Conservation (phyloP, 37 sponge, comb jelly and placozoan species). For the Crambe crambe region DNA sequence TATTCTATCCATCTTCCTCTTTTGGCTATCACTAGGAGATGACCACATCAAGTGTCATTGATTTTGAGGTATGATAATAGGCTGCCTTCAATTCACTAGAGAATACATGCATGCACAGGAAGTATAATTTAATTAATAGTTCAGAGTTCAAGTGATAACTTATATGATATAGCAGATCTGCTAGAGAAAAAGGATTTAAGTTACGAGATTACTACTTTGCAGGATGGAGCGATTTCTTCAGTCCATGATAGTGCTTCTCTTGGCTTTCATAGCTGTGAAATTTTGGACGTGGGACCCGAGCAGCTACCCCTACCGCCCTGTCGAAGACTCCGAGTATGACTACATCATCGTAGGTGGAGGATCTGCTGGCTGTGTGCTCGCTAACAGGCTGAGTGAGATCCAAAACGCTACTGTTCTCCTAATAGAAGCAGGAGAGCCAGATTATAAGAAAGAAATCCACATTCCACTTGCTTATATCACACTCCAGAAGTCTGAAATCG, state of each 20-base stretch:
- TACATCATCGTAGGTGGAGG: slow-evolving; percentile 66
- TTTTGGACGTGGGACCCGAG: not conserved
- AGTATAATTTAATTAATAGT: too few relatives aligned
- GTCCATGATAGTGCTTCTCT: not conserved
- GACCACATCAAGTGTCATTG: too few relatives aligned
- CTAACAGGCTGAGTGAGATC: slow-evolving; percentile 82
- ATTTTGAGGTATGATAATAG: too few relatives aligned
- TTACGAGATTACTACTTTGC: too few relatives aligned
- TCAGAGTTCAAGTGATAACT: too few relatives aligned
- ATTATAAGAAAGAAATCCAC: slow-evolving; percentile 44
- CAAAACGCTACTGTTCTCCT: slow-evolving; percentile 63
- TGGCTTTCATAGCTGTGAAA: not conserved
- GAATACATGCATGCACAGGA: too few relatives aligned
- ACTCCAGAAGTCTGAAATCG: slow-evolving; percentile 48
- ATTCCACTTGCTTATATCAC: slow-evolving; percentile 36
- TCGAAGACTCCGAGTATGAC: not conserved
- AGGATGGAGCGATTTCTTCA: not conserved
- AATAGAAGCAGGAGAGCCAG: slow-evolving; percentile 80
- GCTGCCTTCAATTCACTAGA: too few relatives aligned
- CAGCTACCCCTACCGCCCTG: not conserved
- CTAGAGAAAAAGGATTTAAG: too few relatives aligned
- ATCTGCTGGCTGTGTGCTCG: slow-evolving; percentile 86
- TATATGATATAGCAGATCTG: too few relatives aligned
- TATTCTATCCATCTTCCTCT: too few relatives aligned
- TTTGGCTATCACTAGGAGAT: too few relatives aligned